These are phyloP conservation scores for Felis chaus DNA, from an alignment of 2,113 vertebrate genomes.

Conservation along the genomic window DNA sequence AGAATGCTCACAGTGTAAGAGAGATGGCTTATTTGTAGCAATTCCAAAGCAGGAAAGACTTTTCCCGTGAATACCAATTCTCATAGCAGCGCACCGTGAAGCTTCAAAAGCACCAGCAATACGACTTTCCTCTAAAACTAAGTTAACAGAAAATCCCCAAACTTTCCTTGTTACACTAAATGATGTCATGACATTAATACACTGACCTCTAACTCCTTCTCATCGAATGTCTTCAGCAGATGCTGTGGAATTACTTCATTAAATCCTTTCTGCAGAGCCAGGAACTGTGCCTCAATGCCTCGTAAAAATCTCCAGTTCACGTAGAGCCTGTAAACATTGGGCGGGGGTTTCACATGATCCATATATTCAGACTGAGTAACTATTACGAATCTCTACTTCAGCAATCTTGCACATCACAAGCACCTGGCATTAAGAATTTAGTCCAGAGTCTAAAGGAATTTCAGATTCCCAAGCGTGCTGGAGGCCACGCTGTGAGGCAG, in stretches of 20 bases:
- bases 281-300: constrained; percentile 98
- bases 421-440: not conserved
- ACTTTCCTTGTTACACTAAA: constrained; percentile 47
- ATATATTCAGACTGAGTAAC: constrained; percentile 42
- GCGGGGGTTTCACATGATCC: constrained; percentile 52
- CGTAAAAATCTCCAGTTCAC: constrained; percentile 99
- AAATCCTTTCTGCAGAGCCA: constrained; percentile 99
- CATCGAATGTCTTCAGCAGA: constrained; percentile 98
- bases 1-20: not conserved
- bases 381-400: not conserved
- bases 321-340: constrained; percentile 89
- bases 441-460: not conserved
- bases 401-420: not conserved
- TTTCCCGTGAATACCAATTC: not conserved
- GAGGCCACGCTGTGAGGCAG: not conserved
- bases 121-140: not conserved
- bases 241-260: constrained; percentile 99
- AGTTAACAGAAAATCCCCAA: constrained; percentile 25
- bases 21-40: not conserved
- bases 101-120: constrained; percentile 31
- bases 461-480: not conserved
- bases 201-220: constrained; percentile 98
- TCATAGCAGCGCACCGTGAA: not conserved
- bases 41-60: not conserved
- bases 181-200: not conserved